Evolutionary conservation across 1,140 invertebrate species (phyloP).

Genomic region (Bacillus rossius): DNA sequence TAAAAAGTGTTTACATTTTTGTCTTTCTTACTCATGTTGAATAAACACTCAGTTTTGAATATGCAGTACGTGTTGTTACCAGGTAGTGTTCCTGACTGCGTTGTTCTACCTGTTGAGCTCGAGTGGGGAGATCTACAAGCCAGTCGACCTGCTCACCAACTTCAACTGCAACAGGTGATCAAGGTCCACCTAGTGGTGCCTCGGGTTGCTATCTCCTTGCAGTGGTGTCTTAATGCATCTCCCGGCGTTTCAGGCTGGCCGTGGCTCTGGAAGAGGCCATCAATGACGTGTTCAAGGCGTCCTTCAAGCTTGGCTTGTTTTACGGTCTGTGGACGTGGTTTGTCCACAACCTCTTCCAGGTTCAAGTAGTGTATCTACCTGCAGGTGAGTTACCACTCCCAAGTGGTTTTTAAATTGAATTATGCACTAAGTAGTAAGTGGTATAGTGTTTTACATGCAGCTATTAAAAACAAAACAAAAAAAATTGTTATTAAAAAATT

Average conservation of each 20-base stretch:
- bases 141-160: constrained; percentile 74
- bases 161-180: constrained; percentile 63
- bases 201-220: not conserved
- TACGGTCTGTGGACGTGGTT: constrained; percentile 98
- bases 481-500: too few relatives aligned
- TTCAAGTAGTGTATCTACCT: constrained; percentile 93
- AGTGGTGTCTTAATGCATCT: too few relatives aligned
- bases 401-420: too few relatives aligned
- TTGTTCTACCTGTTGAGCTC: constrained; percentile 91
- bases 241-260: constrained; percentile 52
- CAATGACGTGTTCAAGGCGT: constrained; percentile 85
- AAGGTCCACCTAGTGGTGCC: constrained; percentile 31
- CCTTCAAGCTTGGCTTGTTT: constrained; percentile 94
- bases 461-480: too few relatives aligned
- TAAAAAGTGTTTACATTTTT: too few relatives aligned
- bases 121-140: constrained; percentile 86
- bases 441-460: too few relatives aligned
- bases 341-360: constrained; percentile 90
- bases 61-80: too few relatives aligned
- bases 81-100: constrained; percentile 95
- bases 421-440: too few relatives aligned
- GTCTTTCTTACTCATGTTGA: too few relatives aligned
- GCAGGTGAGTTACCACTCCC: constrained; percentile 57
- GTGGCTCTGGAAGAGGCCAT: constrained; percentile 67
- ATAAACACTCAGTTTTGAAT: too few relatives aligned